Conservation (phyloP, 1,140 invertebrate species). For the Pogonognathellus flavescens region DNA sequence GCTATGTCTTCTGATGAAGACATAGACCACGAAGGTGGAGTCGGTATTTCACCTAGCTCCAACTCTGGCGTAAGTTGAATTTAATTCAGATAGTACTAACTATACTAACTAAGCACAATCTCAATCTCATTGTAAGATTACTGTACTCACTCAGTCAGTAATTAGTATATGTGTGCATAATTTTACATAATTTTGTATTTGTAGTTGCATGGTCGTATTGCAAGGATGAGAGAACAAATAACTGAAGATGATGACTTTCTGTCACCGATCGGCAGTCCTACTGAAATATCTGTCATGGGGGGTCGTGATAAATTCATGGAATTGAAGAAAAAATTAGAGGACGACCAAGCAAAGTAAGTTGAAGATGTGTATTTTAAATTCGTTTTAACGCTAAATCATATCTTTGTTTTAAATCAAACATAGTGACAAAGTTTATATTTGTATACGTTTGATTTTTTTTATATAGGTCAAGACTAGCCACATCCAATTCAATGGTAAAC, state of each 20-base stretch:
- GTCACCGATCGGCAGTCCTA: conserved; percentile 55
- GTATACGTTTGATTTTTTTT: too few relatives aligned
- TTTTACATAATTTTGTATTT: not conserved
- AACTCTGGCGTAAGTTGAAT: not conserved
- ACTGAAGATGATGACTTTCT: conserved; percentile 2
- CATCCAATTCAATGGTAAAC: not conserved
- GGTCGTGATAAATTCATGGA: conserved; percentile 54
- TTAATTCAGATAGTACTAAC: too few relatives aligned
- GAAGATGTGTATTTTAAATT: too few relatives aligned
- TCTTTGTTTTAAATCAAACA: too few relatives aligned
- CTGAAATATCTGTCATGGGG: conserved; percentile 30
- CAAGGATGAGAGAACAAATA: not conserved
- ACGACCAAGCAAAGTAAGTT: conserved; percentile 57
- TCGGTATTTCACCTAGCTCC: not conserved
- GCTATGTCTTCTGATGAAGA: not conserved
- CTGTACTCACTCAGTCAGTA: too few relatives aligned
- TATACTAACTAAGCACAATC: too few relatives aligned
- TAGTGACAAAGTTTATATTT: too few relatives aligned
- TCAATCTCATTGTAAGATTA: too few relatives aligned
- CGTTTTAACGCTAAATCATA: too few relatives aligned
- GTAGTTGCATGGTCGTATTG: not conserved
- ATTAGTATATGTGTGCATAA: not conserved
- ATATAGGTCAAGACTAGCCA: not conserved
- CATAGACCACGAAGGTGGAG: not conserved
- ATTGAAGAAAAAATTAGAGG: conserved; percentile 59